phyloP scores from a whole-genome alignment of 2,797 vertebrate species.

The Acanthiza pusilla region DNA sequence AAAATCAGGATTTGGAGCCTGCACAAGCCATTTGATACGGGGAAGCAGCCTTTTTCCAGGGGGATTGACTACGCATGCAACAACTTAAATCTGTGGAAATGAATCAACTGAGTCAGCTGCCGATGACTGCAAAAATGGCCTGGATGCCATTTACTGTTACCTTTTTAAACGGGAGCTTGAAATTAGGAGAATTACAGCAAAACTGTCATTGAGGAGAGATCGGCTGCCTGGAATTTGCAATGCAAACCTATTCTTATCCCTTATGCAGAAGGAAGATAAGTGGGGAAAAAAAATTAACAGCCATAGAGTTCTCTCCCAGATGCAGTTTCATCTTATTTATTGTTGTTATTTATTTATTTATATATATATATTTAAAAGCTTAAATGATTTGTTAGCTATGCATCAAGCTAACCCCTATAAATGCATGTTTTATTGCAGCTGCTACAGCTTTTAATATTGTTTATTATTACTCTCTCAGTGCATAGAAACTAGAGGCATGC shows the following conservation, averaged over 20 bases:
- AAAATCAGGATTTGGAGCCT: not conserved
- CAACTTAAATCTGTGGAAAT: conserved; percentile 39
- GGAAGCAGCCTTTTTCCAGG: not conserved
- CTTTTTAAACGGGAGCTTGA: conserved; percentile 25
- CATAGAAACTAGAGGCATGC: not conserved
- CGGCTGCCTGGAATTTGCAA: conserved; percentile 26
- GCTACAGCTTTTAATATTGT: not conserved
- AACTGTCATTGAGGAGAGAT: conserved; percentile 32
- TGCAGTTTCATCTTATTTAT: conserved; percentile 49
- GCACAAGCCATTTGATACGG: not conserved
- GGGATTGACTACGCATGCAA: not conserved
- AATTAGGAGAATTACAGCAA: conserved; percentile 53
- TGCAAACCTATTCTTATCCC: conserved; percentile 16
- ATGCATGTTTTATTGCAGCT: not conserved
- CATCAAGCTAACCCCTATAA: not conserved
- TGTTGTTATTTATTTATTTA: conserved; percentile 36
- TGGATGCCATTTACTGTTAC: not conserved
- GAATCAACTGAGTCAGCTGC: conserved; percentile 43
- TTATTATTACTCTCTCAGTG: conserved; percentile 12
- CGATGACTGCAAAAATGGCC: conserved; percentile 8
- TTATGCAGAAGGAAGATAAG: conserved; percentile 37
- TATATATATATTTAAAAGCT: conserved; percentile 21
- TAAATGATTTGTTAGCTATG: conserved; percentile 41
- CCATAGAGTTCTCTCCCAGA: not conserved
- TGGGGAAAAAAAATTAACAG: not conserved